These are phyloP conservation scores for Xenotilapia flavipinnis DNA, from an alignment of 2,113 vertebrate species.

Conservation along the genomic window DNA sequence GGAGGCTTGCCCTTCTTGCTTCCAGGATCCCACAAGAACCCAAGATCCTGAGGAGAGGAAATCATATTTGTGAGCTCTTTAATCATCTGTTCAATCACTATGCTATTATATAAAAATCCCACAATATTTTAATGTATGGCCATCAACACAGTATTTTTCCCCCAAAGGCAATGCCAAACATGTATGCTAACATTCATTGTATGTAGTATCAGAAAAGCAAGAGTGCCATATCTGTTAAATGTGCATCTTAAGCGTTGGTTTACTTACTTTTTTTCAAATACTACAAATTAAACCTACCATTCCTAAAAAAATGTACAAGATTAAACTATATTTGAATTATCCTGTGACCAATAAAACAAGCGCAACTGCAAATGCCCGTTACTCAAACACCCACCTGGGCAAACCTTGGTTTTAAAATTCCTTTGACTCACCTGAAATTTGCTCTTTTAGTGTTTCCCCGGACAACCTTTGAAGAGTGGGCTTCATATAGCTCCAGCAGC, in stretches of 20 bases:
- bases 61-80: not conserved
- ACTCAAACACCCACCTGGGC: not conserved
- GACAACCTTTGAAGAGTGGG: not conserved
- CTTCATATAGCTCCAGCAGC: slow-evolving; percentile 44
- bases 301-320: not conserved
- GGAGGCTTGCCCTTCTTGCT: not conserved
- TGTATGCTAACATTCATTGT: not conserved
- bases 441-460: slow-evolving; percentile 6
- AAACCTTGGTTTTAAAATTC: not conserved
- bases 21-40: slow-evolving; percentile 36
- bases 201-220: not conserved
- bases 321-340: not conserved
- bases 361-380: not conserved
- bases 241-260: not conserved
- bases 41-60: slow-evolving; percentile 31
- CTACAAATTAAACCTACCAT: not conserved
- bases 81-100: not conserved
- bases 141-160: not conserved
- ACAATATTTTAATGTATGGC: not conserved
- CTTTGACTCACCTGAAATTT: slow-evolving; percentile 47
- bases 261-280: not conserved
- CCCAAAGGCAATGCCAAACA: not conserved
- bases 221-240: not conserved
- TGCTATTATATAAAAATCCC: not conserved
- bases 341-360: not conserved